Base-by-base conservation (phyloP, 2,113 vertebrate genomes). In the Nerophis lumbriciformis region DNA sequence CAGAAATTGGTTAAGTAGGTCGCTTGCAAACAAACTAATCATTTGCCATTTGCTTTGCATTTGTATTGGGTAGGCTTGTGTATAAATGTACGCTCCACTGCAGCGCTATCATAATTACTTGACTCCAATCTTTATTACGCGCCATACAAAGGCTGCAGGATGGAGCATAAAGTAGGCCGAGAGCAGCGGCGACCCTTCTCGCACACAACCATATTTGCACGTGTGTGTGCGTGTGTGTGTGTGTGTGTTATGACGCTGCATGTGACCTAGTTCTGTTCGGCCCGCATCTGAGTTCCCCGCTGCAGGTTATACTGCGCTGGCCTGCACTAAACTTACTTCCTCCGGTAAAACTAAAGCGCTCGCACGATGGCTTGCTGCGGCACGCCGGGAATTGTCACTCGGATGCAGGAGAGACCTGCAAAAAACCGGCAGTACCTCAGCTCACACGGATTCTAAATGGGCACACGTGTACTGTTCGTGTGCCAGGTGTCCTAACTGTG, bases 291-390 rank as follows among this genome's bases (percentile, higher is more conserved):
- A 84, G 76, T 65, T 81, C 78, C 56, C 65, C 28, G 71, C 81
- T 81, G 78, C 77, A 83, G 79, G 79, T 84, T 78, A 70, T 65
- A 63, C 69, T 71, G 75, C 78, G 75, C 83, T 80, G 68, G 62
- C 63, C 69, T 77, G 75, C 79, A 78, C 7, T 76, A 75, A 73
- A 72, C 74, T 78, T 73, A 35, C 67, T 71, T 47, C n/a, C 72
- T 63, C 59, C 59, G 12, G 45, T 73, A 64, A 81, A 79, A 65
- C 68, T 53, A 13, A 61, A 66, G 63, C 55, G 5, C 57, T 66
- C 48, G 42, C 52, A 28, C 65, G 64, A 57, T 16, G 6, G 61
- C 72, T 69, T 73, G 70, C 48, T 67, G 65, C 53, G 65, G 58
- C 53, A 58, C 48, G 15, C 42, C 59, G 51, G 28, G 83, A 75